phyloP scores from a whole-genome alignment of 2,888 invertebrate genomes.

The Stenurella melanura region DNA sequence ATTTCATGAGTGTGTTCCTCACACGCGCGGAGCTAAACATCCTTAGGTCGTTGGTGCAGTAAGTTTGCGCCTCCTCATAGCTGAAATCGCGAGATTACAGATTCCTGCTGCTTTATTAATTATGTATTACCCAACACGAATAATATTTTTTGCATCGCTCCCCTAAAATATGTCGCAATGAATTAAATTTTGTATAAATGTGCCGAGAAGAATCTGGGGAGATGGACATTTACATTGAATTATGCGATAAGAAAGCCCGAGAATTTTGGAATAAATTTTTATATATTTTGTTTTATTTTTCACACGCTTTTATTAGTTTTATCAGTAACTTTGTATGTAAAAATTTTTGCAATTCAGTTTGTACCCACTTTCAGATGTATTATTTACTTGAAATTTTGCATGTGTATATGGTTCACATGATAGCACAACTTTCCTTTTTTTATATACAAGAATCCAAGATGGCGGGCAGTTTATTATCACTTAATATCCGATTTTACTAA shows the following conservation, averaged over 20 bases:
- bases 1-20: too few species aligned
- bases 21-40: neutral
- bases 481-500: too few species aligned
- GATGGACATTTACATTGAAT: neutral
- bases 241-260: neutral
- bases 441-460: too few species aligned
- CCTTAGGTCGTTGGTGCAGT: neutral
- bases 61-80: neutral
- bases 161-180: constrained; percentile 4
- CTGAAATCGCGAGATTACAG: constrained; percentile 4
- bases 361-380: too few species aligned
- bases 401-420: too few species aligned
- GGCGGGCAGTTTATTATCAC: too few species aligned
- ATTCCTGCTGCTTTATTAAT: constrained; percentile 4
- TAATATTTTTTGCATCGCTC: constrained; percentile 1
- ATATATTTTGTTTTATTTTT: neutral
- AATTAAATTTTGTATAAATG: constrained; percentile 4
- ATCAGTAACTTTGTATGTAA: too few species aligned
- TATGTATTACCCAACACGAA: constrained; percentile 6
- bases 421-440: too few species aligned
- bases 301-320: too few species aligned
- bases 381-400: too few species aligned
- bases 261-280: neutral
- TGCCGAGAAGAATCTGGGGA: neutral
- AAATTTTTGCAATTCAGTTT: too few species aligned